Evolutionary conservation across 2,888 invertebrate genomes (phyloP).

Genomic region (Chorisops tibialis): DNA sequence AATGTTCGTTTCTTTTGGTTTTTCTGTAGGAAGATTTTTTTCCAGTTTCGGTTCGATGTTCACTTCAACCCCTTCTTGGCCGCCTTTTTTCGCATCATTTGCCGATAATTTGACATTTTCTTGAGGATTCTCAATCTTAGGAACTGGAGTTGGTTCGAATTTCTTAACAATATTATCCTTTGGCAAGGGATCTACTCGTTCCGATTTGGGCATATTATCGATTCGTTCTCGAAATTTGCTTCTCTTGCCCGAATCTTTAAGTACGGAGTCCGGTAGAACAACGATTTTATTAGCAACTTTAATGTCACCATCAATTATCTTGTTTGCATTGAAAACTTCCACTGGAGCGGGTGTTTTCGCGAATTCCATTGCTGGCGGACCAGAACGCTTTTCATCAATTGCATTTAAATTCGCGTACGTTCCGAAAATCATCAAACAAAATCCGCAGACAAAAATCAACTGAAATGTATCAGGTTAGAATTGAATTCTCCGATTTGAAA

Average conservation of each 20-base stretch:
- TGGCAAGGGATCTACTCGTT: constrained; percentile 14
- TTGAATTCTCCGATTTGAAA: constrained; percentile 9
- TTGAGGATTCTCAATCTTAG: not conserved
- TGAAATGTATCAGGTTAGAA: constrained; percentile 49
- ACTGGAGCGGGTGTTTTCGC: not conserved
- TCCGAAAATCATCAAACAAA: constrained; percentile 84
- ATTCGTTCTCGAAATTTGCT: no score
- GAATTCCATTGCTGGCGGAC: constrained; percentile 31
- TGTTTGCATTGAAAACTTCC: not conserved
- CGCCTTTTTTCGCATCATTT: not conserved
- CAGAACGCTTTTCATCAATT: constrained; percentile 59
- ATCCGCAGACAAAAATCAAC: constrained; percentile 74
- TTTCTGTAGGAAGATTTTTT: constrained; percentile 9
- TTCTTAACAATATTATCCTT: not conserved
- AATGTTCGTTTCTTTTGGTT: constrained; percentile 27
- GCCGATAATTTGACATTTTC: not conserved
- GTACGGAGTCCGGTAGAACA: not conserved
- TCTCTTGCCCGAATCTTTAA: no score
- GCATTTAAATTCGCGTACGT: constrained; percentile 85
- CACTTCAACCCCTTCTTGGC: not conserved
- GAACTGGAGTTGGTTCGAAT: not conserved
- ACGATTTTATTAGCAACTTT: not conserved
- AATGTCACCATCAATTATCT: not conserved
- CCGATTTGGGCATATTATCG: not conserved
- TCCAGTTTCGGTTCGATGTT: not conserved